Evolutionary conservation across 2,113 vertebrate genomes (phyloP).

Genomic region (Pteropus alecto): DNA sequence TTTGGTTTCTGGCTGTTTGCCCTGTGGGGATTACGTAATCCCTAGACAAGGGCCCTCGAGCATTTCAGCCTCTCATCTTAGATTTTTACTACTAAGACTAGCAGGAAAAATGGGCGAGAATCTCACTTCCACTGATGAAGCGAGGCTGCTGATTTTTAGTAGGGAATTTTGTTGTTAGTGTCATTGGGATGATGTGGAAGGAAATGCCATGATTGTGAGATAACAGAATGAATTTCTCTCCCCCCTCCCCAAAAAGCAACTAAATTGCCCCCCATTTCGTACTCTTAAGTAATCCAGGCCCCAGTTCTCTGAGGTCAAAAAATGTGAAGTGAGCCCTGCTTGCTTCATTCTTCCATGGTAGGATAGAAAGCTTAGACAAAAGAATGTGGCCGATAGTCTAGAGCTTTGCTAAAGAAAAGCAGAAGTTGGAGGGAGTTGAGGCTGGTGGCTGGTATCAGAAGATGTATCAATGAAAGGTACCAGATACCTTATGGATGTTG

Average conservation of each 20-base stretch:
- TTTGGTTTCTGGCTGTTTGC: slow-evolving; percentile 50
- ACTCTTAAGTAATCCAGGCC: not conserved
- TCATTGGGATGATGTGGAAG: not conserved
- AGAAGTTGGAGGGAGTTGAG: not conserved
- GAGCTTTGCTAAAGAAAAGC: not conserved
- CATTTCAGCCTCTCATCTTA: not conserved
- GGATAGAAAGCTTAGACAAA: not conserved
- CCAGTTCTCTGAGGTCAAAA: not conserved
- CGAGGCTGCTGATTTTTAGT: slow-evolving; percentile 1
- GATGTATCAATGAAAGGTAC: not conserved
- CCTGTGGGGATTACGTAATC: slow-evolving; percentile 58
- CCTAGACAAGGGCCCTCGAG: slow-evolving; percentile 34
- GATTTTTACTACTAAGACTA: slow-evolving; percentile 35
- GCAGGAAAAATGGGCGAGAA: slow-evolving; percentile 52
- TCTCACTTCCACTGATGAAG: slow-evolving; percentile 37
- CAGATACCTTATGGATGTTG: not conserved
- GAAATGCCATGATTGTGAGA: not conserved
- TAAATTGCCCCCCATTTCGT: not conserved
- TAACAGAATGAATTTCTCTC: not conserved
- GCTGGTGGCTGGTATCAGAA: not conserved
- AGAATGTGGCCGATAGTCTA: not conserved
- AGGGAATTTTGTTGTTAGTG: not conserved
- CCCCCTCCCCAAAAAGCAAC: not conserved
- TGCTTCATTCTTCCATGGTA: not conserved
- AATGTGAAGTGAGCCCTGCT: not conserved